Evolutionary conservation across 1,140 invertebrate species (phyloP).

Genomic region (Achatina immaculata): DNA sequence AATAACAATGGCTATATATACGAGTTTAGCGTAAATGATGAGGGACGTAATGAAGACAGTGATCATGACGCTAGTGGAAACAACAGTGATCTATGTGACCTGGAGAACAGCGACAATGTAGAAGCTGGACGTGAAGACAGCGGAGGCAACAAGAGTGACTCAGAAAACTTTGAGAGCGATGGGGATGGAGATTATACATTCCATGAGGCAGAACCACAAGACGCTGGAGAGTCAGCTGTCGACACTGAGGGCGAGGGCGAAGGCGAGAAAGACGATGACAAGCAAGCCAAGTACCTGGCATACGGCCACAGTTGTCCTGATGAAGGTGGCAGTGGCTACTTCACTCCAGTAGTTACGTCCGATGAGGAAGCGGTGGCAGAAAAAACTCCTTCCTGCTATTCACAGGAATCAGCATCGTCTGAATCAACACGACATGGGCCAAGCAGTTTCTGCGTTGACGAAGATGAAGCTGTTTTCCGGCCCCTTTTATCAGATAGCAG

Average conservation of each 20-base stretch:
- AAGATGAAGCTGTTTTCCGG: too few species aligned
- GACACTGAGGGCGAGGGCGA: not conserved
- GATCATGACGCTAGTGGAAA: too few species aligned
- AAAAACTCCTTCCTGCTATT: not conserved
- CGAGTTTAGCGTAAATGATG: conserved; percentile 1
- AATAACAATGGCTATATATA: not conserved
- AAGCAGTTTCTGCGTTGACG: too few species aligned
- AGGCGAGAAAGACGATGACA: not conserved
- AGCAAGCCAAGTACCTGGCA: not conserved
- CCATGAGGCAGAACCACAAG: not conserved
- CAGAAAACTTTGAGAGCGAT: not conserved
- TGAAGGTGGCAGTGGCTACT: not conserved
- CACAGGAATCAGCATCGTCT: not conserved
- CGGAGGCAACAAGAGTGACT: too few species aligned
- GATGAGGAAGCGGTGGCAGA: not conserved
- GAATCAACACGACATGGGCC: too few species aligned
- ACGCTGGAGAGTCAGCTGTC: not conserved
- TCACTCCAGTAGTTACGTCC: not conserved
- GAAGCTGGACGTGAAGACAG: too few species aligned
- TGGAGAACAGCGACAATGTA: too few species aligned
- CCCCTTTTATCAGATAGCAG: too few species aligned
- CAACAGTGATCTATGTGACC: too few species aligned
- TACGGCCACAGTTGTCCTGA: not conserved
- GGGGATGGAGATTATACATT: not conserved
- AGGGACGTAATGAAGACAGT: not conserved